Percentiles rank a stretch among this genome's conserved stretches.
phyloP scores from a whole-genome alignment of 2,797 vertebrate genomes.

The Bradypodion pumilum region DNA sequence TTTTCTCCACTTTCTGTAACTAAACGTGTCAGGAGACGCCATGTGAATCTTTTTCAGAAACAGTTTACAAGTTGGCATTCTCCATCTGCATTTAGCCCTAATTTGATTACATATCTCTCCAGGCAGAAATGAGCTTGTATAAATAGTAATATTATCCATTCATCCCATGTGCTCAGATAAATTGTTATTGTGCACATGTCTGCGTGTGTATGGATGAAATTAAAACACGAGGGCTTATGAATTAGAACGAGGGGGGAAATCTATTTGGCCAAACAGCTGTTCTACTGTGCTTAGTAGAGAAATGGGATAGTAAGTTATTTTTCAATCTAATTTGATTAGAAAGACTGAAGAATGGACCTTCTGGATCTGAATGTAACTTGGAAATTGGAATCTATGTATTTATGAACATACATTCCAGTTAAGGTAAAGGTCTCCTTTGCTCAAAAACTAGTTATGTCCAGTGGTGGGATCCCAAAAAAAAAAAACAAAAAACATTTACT shows the following conservation, averaged over 20 bases:
- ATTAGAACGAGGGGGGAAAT: rapidly evolving
- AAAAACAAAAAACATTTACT: no score
- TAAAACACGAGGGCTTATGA: not conserved
- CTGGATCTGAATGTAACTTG: not conserved
- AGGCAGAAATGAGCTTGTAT: conserved; percentile 67
- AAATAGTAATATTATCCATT: conserved; percentile 66
- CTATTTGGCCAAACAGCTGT: not conserved
- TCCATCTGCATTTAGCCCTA: conserved; percentile 66
- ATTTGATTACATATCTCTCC: conserved; percentile 66
- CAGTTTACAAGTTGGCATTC: conserved; percentile 68
- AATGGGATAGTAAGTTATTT: not conserved
- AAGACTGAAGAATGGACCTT: not conserved
- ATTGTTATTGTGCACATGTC: conserved; percentile 32
- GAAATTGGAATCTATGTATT: not conserved
- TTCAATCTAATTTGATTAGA: not conserved
- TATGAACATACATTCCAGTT: no score
- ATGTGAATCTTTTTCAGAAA: conserved; percentile 67
- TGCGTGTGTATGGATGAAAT: not conserved
- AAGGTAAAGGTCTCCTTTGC: no score
- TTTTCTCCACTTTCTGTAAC: conserved; percentile 37
- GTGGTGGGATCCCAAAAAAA: no score
- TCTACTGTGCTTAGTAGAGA: not conserved
- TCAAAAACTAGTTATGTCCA: no score
- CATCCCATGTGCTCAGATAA: conserved; percentile 61
- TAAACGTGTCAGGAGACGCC: conserved; percentile 61